Conservation (phyloP, 2,888 invertebrate species). For the Anodontia alba region DNA sequence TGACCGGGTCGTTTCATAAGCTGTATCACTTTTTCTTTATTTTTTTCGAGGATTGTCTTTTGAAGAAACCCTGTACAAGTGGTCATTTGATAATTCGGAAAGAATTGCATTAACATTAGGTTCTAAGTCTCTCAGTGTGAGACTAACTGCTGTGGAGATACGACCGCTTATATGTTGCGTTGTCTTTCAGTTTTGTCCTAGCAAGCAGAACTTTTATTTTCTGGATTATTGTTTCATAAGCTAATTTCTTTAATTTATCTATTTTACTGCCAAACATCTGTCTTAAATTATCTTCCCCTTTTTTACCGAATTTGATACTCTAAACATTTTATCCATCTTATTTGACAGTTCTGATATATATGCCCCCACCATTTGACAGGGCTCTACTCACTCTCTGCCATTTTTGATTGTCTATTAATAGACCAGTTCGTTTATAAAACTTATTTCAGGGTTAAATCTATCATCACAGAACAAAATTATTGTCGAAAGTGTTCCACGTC, state of each 20-base stretch:
- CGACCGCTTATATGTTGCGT: background rate
- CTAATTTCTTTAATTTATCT: background rate
- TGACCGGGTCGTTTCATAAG: background rate
- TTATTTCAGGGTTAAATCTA: too few relatives aligned
- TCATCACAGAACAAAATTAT: too few relatives aligned
- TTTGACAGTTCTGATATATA: background rate
- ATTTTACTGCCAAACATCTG: background rate
- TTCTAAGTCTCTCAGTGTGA: background rate
- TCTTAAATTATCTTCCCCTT: background rate
- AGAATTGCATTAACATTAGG: background rate
- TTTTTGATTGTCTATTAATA: constrained; percentile 2
- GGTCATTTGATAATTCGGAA: background rate
- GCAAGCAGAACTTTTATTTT: background rate
- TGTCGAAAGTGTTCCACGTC: too few relatives aligned
- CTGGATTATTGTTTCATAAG: background rate
- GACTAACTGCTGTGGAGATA: background rate
- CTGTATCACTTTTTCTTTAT: background rate
- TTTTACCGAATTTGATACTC: background rate
- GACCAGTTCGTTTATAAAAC: background rate
- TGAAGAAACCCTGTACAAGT: background rate
- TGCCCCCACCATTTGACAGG: background rate
- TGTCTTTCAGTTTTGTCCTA: background rate
- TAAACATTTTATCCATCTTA: constrained; percentile 2
- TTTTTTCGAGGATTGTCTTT: background rate
- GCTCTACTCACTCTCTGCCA: background rate